Base-by-base conservation (phyloP, 2,888 invertebrate genomes). In the Tolmerus cingulatus region DNA sequence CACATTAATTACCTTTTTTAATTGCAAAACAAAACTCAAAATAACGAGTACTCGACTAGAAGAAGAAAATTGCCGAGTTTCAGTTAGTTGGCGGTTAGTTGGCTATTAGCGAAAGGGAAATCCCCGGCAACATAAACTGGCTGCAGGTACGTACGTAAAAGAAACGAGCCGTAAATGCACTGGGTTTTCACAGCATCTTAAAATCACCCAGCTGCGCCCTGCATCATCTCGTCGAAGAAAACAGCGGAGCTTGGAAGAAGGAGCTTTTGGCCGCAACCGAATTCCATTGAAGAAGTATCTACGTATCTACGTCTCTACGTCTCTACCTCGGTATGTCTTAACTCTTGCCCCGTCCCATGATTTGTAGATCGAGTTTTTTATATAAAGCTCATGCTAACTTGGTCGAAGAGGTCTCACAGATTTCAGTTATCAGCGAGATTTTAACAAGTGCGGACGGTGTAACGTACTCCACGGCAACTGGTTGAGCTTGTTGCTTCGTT, bases 401-500 rank as follows among this genome's bases (percentile, higher is more conserved):
- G 55, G 81, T 30, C 55, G 81, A 81, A 81, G 81, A 81, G 55
- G 81, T 81, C 43, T 55, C 51, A 46, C 46, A 87, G 77, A 79
- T 85, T 88, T 87, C 86, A 88, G 88, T 88, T 88, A 87, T 81
- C 85, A 51, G 74, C 84, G 85, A 88, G 88, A 85, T 86, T 85
- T 87, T 87, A 84, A 37, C 78, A 84, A 86, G 88, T 86, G 74
- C 74, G 40, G 87, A 88, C 74, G 88, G 78, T 78, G 78, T 78
- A 5, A 2, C 46, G 3, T 23, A 46, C 12, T 66, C 27, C 66
- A 66, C 27, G 23, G 66, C 66, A 66, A 27, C 66, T 37, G n/a
- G 40, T 78, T 43, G 78, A 46, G 43, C 23, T 43, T 37, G 12
- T 78, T 78, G 78, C 43, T 78, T 78, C 23, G 78, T 43, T 78